A percentile compares a stretch with the other conserved stretches of the same genome.
These are phyloP conservation scores for Apostichopus japonicus DNA, from an alignment of 35 echinoderm and acorn worm genomes.

Conservation along the genomic window DNA sequence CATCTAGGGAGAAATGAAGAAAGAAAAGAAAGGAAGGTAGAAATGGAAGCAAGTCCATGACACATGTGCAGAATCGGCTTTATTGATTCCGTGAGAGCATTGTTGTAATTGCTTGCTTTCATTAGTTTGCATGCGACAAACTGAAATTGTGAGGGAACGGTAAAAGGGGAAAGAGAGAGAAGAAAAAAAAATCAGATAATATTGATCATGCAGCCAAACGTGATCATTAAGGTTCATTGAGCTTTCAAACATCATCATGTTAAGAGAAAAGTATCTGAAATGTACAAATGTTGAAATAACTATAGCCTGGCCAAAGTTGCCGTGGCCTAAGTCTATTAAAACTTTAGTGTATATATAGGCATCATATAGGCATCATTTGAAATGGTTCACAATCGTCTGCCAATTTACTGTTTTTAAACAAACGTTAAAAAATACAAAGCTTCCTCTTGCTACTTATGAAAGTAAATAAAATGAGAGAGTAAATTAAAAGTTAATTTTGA, in stretches of 20 bases:
- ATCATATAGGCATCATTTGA: too few species aligned
- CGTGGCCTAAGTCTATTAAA: too few species aligned
- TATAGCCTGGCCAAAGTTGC: too few species aligned
- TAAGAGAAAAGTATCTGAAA: too few species aligned
- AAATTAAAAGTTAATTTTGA: too few species aligned
- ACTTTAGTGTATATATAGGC: too few species aligned
- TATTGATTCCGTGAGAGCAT: background rate
- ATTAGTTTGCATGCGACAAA: background rate
- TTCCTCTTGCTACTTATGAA: too few species aligned
- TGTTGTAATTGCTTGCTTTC: background rate
- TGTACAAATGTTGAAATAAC: too few species aligned
- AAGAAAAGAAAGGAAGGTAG: background rate
- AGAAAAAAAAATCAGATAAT: background rate
- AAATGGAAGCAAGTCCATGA: background rate
- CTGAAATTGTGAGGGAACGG: background rate
- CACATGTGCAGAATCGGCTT: background rate
- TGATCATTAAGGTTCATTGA: slow-evolving; percentile 1
- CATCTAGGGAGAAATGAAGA: background rate
- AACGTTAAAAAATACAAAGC: too few species aligned
- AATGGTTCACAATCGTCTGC: too few species aligned
- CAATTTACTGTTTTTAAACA: too few species aligned
- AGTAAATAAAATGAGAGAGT: too few species aligned
- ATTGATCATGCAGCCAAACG: background rate
- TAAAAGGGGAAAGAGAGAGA: background rate
- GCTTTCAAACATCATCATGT: background rate